Evolutionary conservation across 2,113 vertebrate genomes (phyloP).

Genomic region (Apistogramma diplotaenia): DNA sequence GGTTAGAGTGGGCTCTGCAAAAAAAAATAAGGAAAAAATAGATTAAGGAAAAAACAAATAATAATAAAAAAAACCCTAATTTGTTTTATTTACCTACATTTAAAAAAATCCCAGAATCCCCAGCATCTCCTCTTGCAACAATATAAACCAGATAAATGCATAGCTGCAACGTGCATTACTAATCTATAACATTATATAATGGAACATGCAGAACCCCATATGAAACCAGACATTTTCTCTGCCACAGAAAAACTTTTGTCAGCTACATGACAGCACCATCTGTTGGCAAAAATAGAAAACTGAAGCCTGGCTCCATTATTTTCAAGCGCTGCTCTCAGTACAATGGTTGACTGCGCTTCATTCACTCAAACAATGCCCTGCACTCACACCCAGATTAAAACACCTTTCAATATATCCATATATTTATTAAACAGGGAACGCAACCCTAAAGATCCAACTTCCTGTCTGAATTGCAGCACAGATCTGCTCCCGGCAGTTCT

Average conservation of each 20-base stretch:
- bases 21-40: background rate
- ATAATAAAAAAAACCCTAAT: background rate
- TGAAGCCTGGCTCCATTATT: background rate
- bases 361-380: background rate
- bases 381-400: background rate
- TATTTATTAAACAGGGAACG: background rate
- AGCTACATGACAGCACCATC: slow-evolving; percentile 57
- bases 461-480: background rate
- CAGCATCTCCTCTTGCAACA: background rate
- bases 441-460: background rate
- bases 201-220: background rate
- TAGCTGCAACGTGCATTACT: background rate
- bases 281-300: slow-evolving; percentile 35
- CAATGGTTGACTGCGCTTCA: background rate
- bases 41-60: background rate
- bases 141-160: background rate
- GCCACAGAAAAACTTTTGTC: slow-evolving; percentile 22
- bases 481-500: background rate
- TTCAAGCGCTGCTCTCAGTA: background rate
- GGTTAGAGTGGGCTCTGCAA: background rate
- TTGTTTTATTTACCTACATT: background rate
- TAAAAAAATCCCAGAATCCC: background rate
- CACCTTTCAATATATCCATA: background rate
- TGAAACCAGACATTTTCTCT: slow-evolving; percentile 22
- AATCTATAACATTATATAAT: slow-evolving; percentile 25